A percentile compares a stretch with the other conserved stretches of the same genome.
Evolutionary conservation across 92 coral and sea anemone genomes (phyloP).

Genomic region (Zoanthus gigantus): DNA sequence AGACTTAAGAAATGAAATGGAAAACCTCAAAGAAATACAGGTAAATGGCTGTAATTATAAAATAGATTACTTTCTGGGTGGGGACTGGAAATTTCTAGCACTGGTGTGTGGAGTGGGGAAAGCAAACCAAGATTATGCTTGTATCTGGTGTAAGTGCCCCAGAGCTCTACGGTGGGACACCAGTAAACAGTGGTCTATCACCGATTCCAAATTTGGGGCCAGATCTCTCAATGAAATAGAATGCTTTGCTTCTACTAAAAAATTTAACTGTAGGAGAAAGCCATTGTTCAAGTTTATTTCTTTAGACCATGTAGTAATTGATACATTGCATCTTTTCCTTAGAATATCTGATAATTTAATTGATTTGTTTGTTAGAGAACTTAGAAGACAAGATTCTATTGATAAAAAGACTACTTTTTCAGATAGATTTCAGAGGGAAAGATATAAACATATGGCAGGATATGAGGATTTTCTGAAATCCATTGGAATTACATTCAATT

Average conservation of each 20-base stretch:
- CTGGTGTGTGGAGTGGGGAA: constrained; percentile 64
- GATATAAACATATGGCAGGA: constrained; percentile 67
- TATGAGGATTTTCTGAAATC: constrained; percentile 56
- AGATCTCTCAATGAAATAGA: constrained; percentile 54
- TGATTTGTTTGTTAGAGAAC: neutral
- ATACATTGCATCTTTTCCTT: neutral
- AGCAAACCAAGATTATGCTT: constrained; percentile 71
- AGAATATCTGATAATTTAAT: neutral
- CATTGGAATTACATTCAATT: constrained; percentile 58
- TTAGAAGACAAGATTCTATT: constrained; percentile 37
- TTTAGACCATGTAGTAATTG: neutral
- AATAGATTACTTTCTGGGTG: constrained; percentile 58
- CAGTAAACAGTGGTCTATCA: constrained; percentile 65
- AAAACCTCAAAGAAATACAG: no score
- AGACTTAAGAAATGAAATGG: no score
- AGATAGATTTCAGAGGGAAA: constrained; percentile 7
- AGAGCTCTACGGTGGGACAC: constrained; percentile 39
- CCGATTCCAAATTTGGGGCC: constrained; percentile 53
- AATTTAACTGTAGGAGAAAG: neutral
- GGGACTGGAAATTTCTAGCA: constrained; percentile 76
- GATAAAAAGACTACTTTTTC: constrained; percentile 47
- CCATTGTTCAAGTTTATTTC: neutral
- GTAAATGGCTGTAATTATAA: constrained; percentile 3
- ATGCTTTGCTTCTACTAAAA: constrained; percentile 7
- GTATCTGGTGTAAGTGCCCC: constrained; percentile 78